These are phyloP conservation scores for Chironomus tentans DNA, from an alignment of 2,888 invertebrate genomes.

Conservation along the genomic window DNA sequence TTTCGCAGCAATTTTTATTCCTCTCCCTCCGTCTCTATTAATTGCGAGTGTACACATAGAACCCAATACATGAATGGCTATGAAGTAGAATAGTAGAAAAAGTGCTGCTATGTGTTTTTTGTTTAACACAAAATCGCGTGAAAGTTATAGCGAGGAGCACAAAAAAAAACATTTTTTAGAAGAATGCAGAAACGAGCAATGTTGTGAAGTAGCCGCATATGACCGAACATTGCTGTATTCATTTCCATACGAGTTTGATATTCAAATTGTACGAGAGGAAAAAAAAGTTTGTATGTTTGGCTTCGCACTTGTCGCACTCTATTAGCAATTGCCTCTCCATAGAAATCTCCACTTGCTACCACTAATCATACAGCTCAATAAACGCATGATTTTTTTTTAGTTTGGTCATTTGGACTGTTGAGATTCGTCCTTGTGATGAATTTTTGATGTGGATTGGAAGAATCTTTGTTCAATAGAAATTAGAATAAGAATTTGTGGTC, in stretches of 20 bases:
- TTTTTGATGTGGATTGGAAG: no score
- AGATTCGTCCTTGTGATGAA: neutral
- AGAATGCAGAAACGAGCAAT: neutral
- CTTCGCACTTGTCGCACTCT: conserved; percentile 9
- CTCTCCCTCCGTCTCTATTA: neutral
- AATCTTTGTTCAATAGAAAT: no score
- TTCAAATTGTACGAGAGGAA: neutral
- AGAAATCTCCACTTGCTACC: neutral
- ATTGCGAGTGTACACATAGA: neutral
- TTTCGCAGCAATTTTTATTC: neutral
- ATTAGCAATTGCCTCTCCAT: neutral
- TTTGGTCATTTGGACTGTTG: neutral
- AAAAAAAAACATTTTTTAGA: neutral
- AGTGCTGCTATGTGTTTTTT: neutral
- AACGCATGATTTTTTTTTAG: neutral
- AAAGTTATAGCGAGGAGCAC: no score
- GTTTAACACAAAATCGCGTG: neutral
- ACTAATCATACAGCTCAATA: conserved; percentile 23
- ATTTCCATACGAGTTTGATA: neutral
- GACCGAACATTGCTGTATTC: neutral
- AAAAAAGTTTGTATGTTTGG: neutral
- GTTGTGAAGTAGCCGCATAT: neutral
- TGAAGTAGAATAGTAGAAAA: no score
- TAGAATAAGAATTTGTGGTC: no score
- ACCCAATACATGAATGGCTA: no score